Percentiles rank a stretch among this genome's conserved stretches.
These are phyloP conservation scores for Uromys caudimaculatus DNA, from an alignment of 2,797 vertebrate species.

Conservation along the genomic window DNA sequence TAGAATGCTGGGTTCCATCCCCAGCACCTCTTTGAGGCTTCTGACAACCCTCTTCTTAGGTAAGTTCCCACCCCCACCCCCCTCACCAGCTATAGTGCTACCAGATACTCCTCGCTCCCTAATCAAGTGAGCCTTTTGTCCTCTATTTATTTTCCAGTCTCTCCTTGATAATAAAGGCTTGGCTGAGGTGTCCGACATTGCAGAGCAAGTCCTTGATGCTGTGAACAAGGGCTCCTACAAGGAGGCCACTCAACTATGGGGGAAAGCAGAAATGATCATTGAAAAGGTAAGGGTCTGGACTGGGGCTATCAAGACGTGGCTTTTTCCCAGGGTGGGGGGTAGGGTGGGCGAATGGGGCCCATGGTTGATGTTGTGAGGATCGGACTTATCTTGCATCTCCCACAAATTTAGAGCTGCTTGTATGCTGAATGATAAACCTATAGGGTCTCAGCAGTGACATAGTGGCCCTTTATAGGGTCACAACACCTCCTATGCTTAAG, in stretches of 20 bases:
- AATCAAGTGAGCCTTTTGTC: not conserved
- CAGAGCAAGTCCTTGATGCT: constrained; percentile 91
- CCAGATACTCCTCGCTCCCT: not conserved
- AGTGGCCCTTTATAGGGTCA: not conserved
- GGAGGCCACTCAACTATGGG: constrained; percentile 94
- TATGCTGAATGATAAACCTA: not conserved
- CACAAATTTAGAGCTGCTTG: not conserved
- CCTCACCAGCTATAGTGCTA: not conserved
- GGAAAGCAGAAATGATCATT: constrained; percentile 89
- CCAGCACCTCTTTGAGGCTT: not conserved
- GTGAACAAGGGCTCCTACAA: constrained; percentile 89
- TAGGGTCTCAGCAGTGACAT: not conserved
- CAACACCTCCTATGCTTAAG: not conserved
- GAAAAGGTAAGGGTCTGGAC: constrained; percentile 88
- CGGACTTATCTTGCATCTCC: not conserved
- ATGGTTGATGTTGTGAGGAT: not conserved
- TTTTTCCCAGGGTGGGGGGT: fast-evolving
- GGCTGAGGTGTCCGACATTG: constrained; percentile 90
- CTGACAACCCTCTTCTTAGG: fast-evolving
- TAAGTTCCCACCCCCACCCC: not conserved
- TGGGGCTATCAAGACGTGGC: not conserved
- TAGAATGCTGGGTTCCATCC: not conserved
- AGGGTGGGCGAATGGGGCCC: not conserved
- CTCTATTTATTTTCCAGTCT: constrained; percentile 88
- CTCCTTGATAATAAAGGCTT: constrained; percentile 95